Evolutionary conservation across 2,888 invertebrate genomes (phyloP).

Genomic region (Drosophila recens): DNA sequence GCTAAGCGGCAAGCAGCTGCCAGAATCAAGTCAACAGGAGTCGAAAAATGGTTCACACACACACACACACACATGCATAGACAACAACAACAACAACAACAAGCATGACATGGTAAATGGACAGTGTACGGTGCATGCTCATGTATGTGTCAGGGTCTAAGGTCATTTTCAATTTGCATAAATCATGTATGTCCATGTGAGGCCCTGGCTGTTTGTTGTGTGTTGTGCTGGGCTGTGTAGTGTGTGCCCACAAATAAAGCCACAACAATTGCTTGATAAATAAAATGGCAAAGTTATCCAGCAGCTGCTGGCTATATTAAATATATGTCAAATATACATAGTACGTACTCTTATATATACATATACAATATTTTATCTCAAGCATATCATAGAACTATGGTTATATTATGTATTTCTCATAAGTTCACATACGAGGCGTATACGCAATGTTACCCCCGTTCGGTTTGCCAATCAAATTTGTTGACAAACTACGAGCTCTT

Average conservation of each 20-base stretch:
- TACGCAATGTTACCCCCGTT: slow-evolving; percentile 32
- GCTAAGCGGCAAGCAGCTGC: slow-evolving; percentile 71
- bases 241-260: slow-evolving; percentile 47
- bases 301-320: slow-evolving; percentile 39
- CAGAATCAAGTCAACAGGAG: slow-evolving; percentile 74
- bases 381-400: not conserved
- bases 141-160: slow-evolving; percentile 60
- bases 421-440: slow-evolving; percentile 20
- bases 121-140: slow-evolving; percentile 45
- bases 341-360: not conserved
- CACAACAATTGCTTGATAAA: slow-evolving; percentile 68
- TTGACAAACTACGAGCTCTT: slow-evolving; percentile 42
- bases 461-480: slow-evolving; percentile 40
- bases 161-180: slow-evolving; percentile 82
- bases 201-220: slow-evolving; percentile 31
- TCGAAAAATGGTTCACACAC: slow-evolving; percentile 49
- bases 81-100: slow-evolving; percentile 17
- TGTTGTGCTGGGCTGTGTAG: slow-evolving; percentile 8
- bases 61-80: slow-evolving; percentile 20
- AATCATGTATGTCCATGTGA: slow-evolving; percentile 71
- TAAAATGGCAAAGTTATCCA: slow-evolving; percentile 41
- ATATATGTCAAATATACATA: slow-evolving; percentile 24
- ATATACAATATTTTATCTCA: slow-evolving; percentile 28
- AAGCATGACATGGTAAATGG: slow-evolving; percentile 61
- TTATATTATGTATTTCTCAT: not conserved